Base-by-base conservation (phyloP, 2,888 invertebrate genomes). In the Myopa tessellatipennis region DNA sequence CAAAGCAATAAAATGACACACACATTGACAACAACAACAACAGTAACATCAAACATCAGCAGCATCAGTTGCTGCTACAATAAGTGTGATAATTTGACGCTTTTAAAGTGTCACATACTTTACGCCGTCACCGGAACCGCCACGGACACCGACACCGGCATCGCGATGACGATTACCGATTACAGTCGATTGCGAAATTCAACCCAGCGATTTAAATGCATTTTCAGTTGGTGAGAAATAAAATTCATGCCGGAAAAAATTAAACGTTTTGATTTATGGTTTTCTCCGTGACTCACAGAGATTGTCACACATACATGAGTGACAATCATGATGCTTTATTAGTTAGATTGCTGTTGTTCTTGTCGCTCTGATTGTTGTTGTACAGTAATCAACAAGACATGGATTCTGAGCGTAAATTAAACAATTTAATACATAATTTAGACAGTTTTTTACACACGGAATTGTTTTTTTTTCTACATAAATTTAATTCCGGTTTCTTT, bases 241-340 rank as follows among this genome's bases (percentile, higher is more conserved):
- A 50, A 50, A 50, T 69, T 52, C 36, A 70, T 55, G 70, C 70
- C 70, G 70, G 70, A 70, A 70, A 70, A 70, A 70, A 40, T 70
- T 55, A 70, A 55, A 26, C 34, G n/a, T 45, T 34, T 34, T 70
- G 70, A 70, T 70, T 70, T 70, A 55, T 70, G 45, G 14, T 18
- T 65, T 45, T 45, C 45, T 45, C 38, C n/a, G n/a, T 40, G 40
- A 67, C 16, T 38, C 38, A 40, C 16, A 16, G 40, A 40, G n/a
- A 12, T n/a, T 40, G 36, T n/a, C 38, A 67, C 36, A 16, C n/a
- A 67, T 67, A 16, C n/a, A 67, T 67, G n/a, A 70, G 52, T 70
- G 70, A 34, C 26, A 70, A 70, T 55, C 52, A 70, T 70, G 70
- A 55, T 55, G 55, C 69, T 70, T 55, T 70, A 10, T 45, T 8